phyloP scores from a whole-genome alignment of 2,113 vertebrate species.

The Apaloderma vittatum region DNA sequence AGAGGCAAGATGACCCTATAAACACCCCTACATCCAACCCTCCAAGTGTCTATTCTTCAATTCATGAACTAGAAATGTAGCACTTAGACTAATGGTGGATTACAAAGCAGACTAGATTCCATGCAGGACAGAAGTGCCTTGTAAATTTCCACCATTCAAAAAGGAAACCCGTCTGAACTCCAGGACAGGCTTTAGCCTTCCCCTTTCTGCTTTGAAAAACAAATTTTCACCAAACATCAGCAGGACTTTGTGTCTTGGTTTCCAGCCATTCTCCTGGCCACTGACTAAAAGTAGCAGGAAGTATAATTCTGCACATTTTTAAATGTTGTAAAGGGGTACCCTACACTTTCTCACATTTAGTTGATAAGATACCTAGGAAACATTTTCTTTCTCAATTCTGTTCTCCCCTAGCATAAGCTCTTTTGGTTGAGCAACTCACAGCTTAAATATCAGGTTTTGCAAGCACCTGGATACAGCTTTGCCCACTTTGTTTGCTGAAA shows the following conservation, averaged over 20 bases:
- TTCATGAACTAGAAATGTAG: neutral
- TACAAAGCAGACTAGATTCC: neutral
- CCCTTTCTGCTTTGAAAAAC: neutral
- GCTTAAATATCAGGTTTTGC: neutral
- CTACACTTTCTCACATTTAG: neutral
- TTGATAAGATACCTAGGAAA: neutral
- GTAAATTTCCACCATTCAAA: neutral
- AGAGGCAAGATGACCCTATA: neutral
- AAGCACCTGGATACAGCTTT: neutral
- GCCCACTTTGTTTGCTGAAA: neutral
- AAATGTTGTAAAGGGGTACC: neutral
- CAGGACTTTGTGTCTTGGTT: neutral
- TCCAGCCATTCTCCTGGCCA: neutral
- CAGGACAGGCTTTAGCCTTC: neutral
- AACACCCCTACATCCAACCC: neutral
- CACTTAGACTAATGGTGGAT: neutral
- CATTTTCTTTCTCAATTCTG: neutral
- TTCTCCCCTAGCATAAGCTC: neutral
- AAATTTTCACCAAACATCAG: neutral
- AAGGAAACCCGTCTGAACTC: neutral
- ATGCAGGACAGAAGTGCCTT: neutral
- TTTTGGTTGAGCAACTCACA: neutral
- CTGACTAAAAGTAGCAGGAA: neutral
- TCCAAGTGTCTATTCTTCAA: neutral
- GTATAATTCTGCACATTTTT: neutral